Base-by-base conservation (phyloP, 2,113 vertebrate species). In the Scopus umbretta region DNA sequence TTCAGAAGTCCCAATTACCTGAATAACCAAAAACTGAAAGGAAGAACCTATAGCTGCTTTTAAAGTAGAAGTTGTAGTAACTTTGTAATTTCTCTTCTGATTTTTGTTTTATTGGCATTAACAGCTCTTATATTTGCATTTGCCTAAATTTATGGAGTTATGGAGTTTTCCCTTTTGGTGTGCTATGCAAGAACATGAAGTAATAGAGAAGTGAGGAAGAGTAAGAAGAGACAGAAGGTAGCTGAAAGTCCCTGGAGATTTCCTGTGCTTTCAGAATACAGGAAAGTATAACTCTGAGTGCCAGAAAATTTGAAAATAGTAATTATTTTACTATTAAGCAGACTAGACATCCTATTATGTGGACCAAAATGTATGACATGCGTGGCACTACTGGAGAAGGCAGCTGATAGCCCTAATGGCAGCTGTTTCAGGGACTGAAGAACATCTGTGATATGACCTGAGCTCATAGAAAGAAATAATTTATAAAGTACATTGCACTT, bases 1-100 rank as follows among this genome's bases (percentile, higher is more conserved):
- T 92, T 86, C 62, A 75, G 16, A 52, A 85, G 9, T 53, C 15
- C 2, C 5, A 59, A 29, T 50, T 66, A 38, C 11, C 12, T 50
- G 34, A 61, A 66, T 19, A 72, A 59, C 5, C 10, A 53, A 84
- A 73, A 80, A 11, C 6, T 10, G 6, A 89, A 61, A 95, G 8
- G n/a, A 88, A 85, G 11, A 74, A 56, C 2, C 10, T 30, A 26
- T 7, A 49, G 9, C 2, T 81, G 5, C 2, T 74, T 79, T 58
- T 45, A 78, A 74, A 79, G 16, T 21, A 80, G n/a, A 21, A 20
- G 6, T 34, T 68, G n/a, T 14, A 78, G 11, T 7, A 30, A 25
- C 49, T 82, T 49, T 43, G 7, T 29, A 29, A 0, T 1, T 83
- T 34, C 50, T 14, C 9, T 5, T 45, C 75, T 18, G 10, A 2